Percentiles rank a stretch among this genome's conserved stretches.
Evolutionary conservation across 2,797 vertebrate species (phyloP).

Genomic region (Notoglanidium macrostoma): DNA sequence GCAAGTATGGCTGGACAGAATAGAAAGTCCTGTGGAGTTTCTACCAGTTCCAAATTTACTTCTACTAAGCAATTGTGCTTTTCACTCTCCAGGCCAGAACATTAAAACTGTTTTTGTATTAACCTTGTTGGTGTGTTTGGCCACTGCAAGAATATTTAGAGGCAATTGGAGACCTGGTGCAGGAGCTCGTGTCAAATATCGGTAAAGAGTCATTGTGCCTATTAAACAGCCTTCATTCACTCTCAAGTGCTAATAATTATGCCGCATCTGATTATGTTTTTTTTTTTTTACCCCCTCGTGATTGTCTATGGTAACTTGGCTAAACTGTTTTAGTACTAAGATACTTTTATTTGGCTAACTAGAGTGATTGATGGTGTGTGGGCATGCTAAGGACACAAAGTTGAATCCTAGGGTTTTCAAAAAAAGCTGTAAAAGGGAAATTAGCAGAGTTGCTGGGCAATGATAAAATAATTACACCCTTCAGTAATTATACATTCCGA

Average conservation of each 20-base stretch:
- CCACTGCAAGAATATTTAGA: background rate
- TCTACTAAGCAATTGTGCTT: background rate
- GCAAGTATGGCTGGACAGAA: background rate
- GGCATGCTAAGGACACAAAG: background rate
- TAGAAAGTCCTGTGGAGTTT: background rate
- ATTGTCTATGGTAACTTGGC: background rate
- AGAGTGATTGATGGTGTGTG: background rate
- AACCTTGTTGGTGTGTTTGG: background rate
- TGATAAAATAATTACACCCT: slow-evolving; percentile 5
- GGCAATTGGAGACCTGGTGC: background rate
- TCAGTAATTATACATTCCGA: background rate
- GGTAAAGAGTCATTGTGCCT: background rate
- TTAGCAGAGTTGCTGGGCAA: background rate
- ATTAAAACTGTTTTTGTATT: background rate
- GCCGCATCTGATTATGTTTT: background rate
- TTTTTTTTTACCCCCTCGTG: background rate
- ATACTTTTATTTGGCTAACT: background rate
- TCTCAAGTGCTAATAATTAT: background rate
- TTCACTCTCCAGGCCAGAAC: background rate
- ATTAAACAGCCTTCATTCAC: background rate
- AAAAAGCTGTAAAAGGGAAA: background rate
- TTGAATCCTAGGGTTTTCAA: background rate
- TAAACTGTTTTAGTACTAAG: background rate
- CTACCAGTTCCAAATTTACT: background rate
- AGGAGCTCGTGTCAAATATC: background rate